Base-by-base conservation (phyloP, 2,888 invertebrate genomes). In the Drosophila pseudotalamancana region DNA sequence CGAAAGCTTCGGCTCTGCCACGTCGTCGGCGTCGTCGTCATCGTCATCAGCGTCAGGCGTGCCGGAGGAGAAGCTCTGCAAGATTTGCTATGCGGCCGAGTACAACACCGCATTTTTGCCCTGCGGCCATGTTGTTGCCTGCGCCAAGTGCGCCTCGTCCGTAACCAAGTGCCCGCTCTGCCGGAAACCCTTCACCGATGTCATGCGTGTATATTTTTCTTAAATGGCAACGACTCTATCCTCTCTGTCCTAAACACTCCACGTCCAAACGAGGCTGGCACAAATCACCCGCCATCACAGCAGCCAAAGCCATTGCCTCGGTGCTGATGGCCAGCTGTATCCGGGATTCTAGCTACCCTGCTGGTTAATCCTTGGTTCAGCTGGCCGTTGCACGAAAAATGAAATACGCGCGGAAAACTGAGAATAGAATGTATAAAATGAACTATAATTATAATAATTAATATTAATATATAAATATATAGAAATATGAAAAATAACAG, bases 71-170 rank as follows among this genome's bases (percentile, higher is more conserved):
- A 94, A 95, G 83, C 92, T 96, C 78, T 99, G 98, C 92, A 97
- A 97, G 92, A 97, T 99, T 80, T 99, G 99, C 92, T 97, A 95
- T 92, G 95, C 94, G 62, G 95, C 95, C 88, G 97, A 98, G 92
- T 94, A 96, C 81, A 96, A 96, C 77, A 95, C 98, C 66, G 96
- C 97, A 81, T 98, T 99, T 92, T 93, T 98, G 86, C 98, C 99
- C 46, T 99, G 99, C 92, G 97, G 98, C 72, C 99, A 99, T 92
- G 95, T 98, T 87, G 96, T 97, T 55, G 95, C 97, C 48, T 99
- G 99, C 92, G 95, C 95, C 53, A 95, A 96, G 88, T 99, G 99
- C 93, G 97, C 98, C 35, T 94, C 97, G 19, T 95, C 96, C 53
- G 94, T 98, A 59, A 94, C 94, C 79, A 95, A 94, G 82, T 98